Evolutionary conservation across 2,888 invertebrate genomes (phyloP).

Genomic region (Synanthedon vespiformis): DNA sequence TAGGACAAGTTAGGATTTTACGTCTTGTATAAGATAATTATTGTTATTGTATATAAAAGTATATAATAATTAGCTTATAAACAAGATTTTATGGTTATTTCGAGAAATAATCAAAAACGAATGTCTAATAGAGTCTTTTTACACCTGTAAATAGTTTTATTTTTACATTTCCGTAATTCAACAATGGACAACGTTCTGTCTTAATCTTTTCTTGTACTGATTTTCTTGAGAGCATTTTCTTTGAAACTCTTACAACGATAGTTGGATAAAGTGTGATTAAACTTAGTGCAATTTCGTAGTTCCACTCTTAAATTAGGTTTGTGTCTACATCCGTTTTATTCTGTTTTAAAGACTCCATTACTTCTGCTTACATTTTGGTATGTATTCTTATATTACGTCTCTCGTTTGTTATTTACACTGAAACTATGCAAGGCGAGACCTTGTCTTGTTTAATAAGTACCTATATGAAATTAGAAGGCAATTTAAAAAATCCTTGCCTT

Average conservation of each 20-base stretch:
- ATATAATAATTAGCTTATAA: too few species aligned
- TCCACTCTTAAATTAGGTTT: not conserved
- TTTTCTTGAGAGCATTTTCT: conserved; percentile 7
- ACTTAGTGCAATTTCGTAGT: conserved; percentile 1
- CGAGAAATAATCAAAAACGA: too few species aligned
- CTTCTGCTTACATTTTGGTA: not conserved
- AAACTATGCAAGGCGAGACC: too few species aligned
- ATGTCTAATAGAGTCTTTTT: too few species aligned
- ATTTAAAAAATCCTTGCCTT: too few species aligned
- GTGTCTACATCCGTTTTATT: not conserved
- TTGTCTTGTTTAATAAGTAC: too few species aligned
- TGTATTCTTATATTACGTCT: not conserved
- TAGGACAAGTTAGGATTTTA: too few species aligned
- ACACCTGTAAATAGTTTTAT: not conserved
- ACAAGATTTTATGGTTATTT: too few species aligned
- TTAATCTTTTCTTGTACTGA: conserved; percentile 7
- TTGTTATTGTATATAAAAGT: too few species aligned
- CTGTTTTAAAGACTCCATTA: not conserved
- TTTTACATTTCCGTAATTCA: not conserved
- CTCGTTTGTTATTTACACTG: not conserved
- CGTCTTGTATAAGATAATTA: too few species aligned
- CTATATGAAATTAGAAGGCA: too few species aligned
- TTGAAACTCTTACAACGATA: conserved; percentile 3
- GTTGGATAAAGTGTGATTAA: conserved; percentile 5
- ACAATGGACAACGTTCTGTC: not conserved